phyloP scores from a whole-genome alignment of 2,797 vertebrate genomes.

The Esox lucius region DNA sequence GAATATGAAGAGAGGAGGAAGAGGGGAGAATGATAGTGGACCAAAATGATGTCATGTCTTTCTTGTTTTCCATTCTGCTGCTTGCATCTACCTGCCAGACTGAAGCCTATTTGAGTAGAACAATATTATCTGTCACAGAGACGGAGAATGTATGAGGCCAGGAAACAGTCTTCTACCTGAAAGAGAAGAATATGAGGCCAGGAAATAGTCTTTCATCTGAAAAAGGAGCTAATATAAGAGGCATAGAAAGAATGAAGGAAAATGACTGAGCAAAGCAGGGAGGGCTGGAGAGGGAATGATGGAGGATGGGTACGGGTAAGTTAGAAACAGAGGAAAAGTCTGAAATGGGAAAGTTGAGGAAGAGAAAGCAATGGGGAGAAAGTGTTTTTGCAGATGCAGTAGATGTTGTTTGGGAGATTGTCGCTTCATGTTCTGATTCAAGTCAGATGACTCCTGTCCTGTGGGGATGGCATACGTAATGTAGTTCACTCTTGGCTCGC shows the following conservation, averaged over 20 bases:
- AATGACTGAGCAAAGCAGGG: slow-evolving; percentile 25
- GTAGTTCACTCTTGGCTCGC: slow-evolving; percentile 9
- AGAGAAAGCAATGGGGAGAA: no score
- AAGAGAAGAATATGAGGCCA: no score
- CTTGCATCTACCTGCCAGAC: background rate
- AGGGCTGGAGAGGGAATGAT: slow-evolving; percentile 11
- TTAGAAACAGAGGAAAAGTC: no score
- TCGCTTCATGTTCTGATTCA: slow-evolving; percentile 59
- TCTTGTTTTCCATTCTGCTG: background rate
- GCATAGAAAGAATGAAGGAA: slow-evolving; percentile 38
- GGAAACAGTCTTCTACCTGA: no score
- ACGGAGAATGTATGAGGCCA: background rate
- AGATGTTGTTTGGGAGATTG: slow-evolving; percentile 43
- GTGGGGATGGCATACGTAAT: slow-evolving; percentile 39
- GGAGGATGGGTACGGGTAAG: no score
- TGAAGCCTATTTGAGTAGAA: background rate
- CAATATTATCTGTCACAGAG: background rate
- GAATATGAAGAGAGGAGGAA: background rate
- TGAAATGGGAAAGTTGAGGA: no score
- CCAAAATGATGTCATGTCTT: background rate
- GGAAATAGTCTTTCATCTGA: no score
- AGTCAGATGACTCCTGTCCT: slow-evolving; percentile 47
- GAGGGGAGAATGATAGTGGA: background rate
- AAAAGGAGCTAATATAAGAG: background rate
- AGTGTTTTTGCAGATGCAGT: slow-evolving; percentile 35